Evolutionary conservation across 1,140 invertebrate genomes (phyloP).

Genomic region (Trypoxylus dichotomus): DNA sequence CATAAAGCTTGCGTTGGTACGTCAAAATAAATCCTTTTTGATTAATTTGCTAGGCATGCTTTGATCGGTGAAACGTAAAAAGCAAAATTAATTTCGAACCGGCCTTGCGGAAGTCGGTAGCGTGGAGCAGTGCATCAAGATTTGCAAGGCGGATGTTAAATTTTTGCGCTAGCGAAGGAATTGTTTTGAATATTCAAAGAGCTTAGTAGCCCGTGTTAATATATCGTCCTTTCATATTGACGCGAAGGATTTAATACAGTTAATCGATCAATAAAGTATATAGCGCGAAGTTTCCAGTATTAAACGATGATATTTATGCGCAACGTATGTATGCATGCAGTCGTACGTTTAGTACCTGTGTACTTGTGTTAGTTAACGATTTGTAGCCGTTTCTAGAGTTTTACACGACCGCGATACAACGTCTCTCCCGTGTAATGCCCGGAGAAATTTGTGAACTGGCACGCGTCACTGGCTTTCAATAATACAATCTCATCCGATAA

Average conservation of each 20-base stretch:
- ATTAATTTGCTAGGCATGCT: not conserved
- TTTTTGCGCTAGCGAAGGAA: not conserved
- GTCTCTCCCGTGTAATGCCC: not conserved
- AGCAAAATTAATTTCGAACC: not conserved
- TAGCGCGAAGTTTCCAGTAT: not conserved
- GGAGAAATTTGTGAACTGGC: conserved; percentile 10
- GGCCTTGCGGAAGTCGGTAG: not conserved
- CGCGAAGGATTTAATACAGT: not conserved
- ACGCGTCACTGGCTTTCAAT: conserved; percentile 9
- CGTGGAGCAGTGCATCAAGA: not conserved
- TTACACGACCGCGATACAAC: not conserved
- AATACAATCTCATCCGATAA: not conserved
- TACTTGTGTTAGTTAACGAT: not conserved
- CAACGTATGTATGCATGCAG: not conserved
- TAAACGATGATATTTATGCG: not conserved
- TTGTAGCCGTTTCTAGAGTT: not conserved
- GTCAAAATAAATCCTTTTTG: not conserved
- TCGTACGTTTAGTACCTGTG: not conserved
- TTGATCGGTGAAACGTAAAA: not conserved
- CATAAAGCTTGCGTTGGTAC: not conserved
- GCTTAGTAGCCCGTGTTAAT: conserved; percentile 21
- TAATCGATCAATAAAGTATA: not conserved
- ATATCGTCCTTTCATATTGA: conserved; percentile 17
- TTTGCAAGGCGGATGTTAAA: not conserved
- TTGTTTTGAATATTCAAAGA: conserved; percentile 23